A percentile compares a stretch with the other conserved stretches of the same genome.
These are phyloP conservation scores for Latrodectus geometricus DNA, from an alignment of 1,140 invertebrate genomes.

Conservation along the genomic window DNA sequence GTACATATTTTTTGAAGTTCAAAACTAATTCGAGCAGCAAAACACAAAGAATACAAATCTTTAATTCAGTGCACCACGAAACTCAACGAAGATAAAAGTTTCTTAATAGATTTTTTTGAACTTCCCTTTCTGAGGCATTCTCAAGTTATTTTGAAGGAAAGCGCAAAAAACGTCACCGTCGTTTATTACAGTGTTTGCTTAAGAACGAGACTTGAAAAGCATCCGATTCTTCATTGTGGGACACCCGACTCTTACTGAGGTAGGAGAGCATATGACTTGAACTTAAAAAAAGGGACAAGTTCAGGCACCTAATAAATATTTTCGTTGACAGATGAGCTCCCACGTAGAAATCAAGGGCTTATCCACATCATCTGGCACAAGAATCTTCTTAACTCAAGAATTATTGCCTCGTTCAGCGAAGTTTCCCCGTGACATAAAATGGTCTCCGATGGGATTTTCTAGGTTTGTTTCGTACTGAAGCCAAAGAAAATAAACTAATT, in stretches of 20 bases:
- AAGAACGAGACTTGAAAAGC: neutral
- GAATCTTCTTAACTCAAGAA: neutral
- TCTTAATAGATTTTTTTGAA: too few relatives aligned
- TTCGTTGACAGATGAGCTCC: neutral
- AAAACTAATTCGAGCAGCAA: too few relatives aligned
- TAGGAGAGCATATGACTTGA: neutral
- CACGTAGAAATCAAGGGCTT: neutral
- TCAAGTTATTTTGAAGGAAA: neutral
- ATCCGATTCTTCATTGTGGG: neutral
- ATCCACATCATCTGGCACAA: neutral
- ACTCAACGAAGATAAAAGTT: too few relatives aligned
- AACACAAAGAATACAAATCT: too few relatives aligned
- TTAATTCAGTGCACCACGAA: too few relatives aligned
- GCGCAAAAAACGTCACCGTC: neutral
- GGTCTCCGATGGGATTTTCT: too few relatives aligned
- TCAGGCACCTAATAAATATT: neutral
- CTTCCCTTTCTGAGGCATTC: too few relatives aligned
- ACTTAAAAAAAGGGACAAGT: neutral
- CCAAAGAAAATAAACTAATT: too few relatives aligned
- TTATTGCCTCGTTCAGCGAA: neutral
- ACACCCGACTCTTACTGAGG: neutral
- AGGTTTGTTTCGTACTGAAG: too few relatives aligned
- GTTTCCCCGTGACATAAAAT: neutral
- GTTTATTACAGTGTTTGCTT: neutral
- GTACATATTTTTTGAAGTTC: too few relatives aligned